Conservation (phyloP, 1,140 invertebrate species). For the Trachelipus rathkii region DNA sequence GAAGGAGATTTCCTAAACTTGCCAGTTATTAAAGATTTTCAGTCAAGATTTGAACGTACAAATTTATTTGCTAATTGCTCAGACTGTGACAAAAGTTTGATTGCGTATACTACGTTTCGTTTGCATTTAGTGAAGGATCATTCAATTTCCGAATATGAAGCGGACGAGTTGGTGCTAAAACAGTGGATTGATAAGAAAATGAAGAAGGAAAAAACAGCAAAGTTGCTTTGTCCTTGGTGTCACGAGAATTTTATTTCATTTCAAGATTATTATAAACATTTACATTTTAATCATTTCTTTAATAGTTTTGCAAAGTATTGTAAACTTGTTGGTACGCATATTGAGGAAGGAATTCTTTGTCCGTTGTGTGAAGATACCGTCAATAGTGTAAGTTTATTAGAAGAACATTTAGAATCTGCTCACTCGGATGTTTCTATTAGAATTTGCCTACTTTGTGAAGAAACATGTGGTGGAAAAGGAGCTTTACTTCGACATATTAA, state of each 20-base stretch:
- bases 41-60: background rate
- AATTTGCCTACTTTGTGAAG: conserved; percentile 27
- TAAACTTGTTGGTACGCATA: background rate
- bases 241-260: background rate
- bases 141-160: background rate
- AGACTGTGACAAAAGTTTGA: background rate
- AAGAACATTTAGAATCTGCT: conserved; percentile 28
- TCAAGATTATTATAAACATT: background rate
- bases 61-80: background rate
- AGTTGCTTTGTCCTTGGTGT: too few relatives aligned
- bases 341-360: conserved; percentile 1
- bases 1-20: background rate
- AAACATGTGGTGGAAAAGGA: conserved; percentile 19
- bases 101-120: background rate
- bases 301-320: background rate
- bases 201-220: too few relatives aligned
- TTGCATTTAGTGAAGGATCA: background rate
- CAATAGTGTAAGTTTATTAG: conserved; percentile 5
- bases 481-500: conserved; percentile 27
- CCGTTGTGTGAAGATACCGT: conserved; percentile 12
- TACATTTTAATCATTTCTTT: background rate
- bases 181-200: background rate
- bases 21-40: background rate
- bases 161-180: background rate
- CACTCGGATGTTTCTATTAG: conserved; percentile 23